These are phyloP conservation scores for Podiceps cristatus DNA, from an alignment of 2,113 vertebrate genomes.

Conservation along the genomic window DNA sequence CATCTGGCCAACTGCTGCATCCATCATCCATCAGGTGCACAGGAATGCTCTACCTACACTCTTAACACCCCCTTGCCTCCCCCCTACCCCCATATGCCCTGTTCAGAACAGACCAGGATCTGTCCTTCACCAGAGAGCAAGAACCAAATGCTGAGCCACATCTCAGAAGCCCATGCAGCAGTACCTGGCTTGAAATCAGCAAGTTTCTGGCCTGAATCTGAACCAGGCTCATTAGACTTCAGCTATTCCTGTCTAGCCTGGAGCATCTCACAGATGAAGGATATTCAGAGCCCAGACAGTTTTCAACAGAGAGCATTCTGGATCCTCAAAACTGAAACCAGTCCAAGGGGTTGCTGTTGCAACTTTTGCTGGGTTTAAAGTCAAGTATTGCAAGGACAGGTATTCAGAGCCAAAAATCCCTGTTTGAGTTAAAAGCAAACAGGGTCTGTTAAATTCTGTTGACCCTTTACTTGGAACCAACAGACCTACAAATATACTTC, in stretches of 20 bases:
- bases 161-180: not conserved
- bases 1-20: not conserved
- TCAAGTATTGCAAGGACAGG: slow-evolving; percentile 6
- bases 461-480: not conserved
- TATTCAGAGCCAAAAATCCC: not conserved
- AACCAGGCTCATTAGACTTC: slow-evolving; percentile 46
- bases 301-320: not conserved
- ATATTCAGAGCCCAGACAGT: slow-evolving; percentile 31
- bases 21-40: not conserved
- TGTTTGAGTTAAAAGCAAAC: slow-evolving; percentile 5
- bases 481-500: not conserved
- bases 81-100: too few species aligned
- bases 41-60: not conserved
- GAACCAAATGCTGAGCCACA: not conserved
- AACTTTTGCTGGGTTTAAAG: slow-evolving; percentile 28
- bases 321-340: not conserved
- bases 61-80: not conserved
- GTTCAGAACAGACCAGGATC: not conserved
- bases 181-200: slow-evolving; percentile 45
- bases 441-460: not conserved
- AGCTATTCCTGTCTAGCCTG: slow-evolving; percentile 60
- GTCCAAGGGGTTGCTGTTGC: not conserved
- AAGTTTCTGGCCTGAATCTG: slow-evolving; percentile 39
- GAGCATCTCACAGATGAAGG: slow-evolving; percentile 35
- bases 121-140: not conserved